Evolutionary conservation across 2,888 invertebrate genomes (phyloP), one percentile per base, ranked within the genome.

Genomic region (Gymnocheta viridis): DNA sequence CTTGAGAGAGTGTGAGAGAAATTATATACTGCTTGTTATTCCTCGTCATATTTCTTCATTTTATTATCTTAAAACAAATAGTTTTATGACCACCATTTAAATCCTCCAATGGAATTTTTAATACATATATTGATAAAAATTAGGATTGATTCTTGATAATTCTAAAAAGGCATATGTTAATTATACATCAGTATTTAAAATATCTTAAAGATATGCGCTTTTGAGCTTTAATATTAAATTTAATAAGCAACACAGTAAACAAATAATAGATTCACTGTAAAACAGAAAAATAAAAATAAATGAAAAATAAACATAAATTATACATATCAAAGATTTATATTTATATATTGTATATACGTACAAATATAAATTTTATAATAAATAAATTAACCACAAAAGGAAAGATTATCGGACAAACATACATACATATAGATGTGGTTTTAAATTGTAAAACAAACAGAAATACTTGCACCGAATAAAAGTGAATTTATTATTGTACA

Each of bases 351-450:
- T 17, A 1, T 29, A 22, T 22, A 29, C 14, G 4, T 47, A 32
- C 19, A n/a, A 32, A 19, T 32, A 7, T 32, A 7, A 32, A 32
- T n/a, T 44, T 24, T 70, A 12, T 56, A 38, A 38, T 51, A 51
- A 56, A 54, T 41, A 64, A 51, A 54, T 62, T 78, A 27, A 64
- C 70, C 62, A 44, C 54, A 79, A 62, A 62, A 54, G 70, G 3
- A 64, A 64, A 64, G n/a, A 62, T n/a, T 32, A 22, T 27, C 41
- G 14, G 38, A 24, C 22, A 24, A 12, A 24, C 4, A 24, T 49
- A 38, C 12, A 27, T 9, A 29, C 7, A n/a, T 56, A 51, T 62
- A n/a, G 60, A 49, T 69, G 60, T 32, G 69, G 78, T 78, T 78
- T 54, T 10, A 29, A 17, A 2, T 32, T 64, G 19, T 0, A 51